A percentile compares a stretch with the other conserved stretches of the same genome.
Conservation (phyloP, 2,888 invertebrate genomes). For the Hydroisotoma schaefferi region DNA sequence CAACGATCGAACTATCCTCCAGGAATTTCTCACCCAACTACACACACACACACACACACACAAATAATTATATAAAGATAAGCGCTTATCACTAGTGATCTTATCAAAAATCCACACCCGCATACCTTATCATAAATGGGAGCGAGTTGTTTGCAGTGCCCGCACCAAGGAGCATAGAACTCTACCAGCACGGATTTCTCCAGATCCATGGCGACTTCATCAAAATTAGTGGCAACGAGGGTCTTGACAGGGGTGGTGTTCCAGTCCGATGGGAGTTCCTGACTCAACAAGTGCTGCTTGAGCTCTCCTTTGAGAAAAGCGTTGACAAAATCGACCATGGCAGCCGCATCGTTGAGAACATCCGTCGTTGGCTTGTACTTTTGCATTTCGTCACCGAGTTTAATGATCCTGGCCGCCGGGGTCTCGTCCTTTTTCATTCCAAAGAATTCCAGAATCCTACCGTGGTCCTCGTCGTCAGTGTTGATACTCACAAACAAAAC, state of each 20-base stretch:
- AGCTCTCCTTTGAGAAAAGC: constrained; percentile 86
- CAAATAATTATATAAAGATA: background rate
- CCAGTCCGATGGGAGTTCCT: constrained; percentile 96
- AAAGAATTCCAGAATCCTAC: constrained; percentile 98
- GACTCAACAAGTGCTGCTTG: constrained; percentile 90
- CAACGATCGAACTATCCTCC: constrained; percentile 73
- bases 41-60: no score
- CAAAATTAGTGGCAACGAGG: constrained; percentile 93
- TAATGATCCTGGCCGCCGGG: constrained; percentile 86
- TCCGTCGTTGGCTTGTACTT: constrained; percentile 87
- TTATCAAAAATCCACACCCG: no score
- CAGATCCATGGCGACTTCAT: constrained; percentile 81
- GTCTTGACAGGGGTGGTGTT: constrained; percentile 88
- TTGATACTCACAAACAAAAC: constrained; percentile 92
- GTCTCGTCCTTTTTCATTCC: constrained; percentile 93
- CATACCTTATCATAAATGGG: constrained; percentile 89
- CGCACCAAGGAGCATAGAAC: constrained; percentile 99
- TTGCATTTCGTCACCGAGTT: constrained; percentile 93
- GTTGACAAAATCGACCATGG: constrained; percentile 73
- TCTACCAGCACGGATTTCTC: constrained; percentile 93
- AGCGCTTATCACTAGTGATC: no score
- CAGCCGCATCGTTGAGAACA: constrained; percentile 62
- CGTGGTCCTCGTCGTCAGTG: constrained; percentile 91
- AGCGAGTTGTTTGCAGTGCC: constrained; percentile 91
- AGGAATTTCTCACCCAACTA: constrained; percentile 91